Evolutionary conservation across 2,888 invertebrate species (phyloP).

Genomic region (Terebella lapidaria): DNA sequence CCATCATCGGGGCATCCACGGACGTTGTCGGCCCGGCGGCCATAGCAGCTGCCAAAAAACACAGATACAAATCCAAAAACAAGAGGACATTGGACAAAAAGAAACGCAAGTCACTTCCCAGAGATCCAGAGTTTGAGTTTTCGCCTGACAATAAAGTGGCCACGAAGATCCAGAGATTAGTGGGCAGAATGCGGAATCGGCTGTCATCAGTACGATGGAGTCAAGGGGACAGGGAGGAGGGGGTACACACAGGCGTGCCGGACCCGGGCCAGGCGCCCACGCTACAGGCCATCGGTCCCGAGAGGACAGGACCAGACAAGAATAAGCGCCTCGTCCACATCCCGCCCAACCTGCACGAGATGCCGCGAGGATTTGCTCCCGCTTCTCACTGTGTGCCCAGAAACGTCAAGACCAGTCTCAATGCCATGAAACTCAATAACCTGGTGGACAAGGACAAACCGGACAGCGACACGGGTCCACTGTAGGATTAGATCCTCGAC

Average conservation of each 20-base stretch:
- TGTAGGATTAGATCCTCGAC: too few species aligned
- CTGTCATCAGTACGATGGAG: conserved; percentile 12
- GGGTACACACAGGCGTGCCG: neutral
- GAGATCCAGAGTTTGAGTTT: conserved; percentile 5
- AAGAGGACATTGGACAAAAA: neutral
- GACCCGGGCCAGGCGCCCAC: neutral
- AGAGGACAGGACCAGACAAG: conserved; percentile 1
- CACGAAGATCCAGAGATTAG: conserved; percentile 16
- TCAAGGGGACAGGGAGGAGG: neutral
- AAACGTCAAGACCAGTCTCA: conserved; percentile 15
- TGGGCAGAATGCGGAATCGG: conserved; percentile 13
- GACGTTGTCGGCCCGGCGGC: neutral
- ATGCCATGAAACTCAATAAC: too few species aligned
- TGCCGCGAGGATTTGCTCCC: conserved; percentile 24
- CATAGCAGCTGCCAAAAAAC: neutral
- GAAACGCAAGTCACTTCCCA: neutral
- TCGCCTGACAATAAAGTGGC: conserved; percentile 9
- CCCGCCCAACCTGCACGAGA: conserved; percentile 15
- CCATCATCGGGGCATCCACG: neutral
- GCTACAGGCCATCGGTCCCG: neutral
- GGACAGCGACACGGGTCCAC: too few species aligned
- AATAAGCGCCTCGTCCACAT: neutral
- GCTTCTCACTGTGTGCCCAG: conserved; percentile 20
- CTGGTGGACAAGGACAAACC: too few species aligned
- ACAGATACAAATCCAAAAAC: neutral